phyloP scores from a whole-genome alignment of 2,113 vertebrate genomes.

The Benitochromis conjunctus region DNA sequence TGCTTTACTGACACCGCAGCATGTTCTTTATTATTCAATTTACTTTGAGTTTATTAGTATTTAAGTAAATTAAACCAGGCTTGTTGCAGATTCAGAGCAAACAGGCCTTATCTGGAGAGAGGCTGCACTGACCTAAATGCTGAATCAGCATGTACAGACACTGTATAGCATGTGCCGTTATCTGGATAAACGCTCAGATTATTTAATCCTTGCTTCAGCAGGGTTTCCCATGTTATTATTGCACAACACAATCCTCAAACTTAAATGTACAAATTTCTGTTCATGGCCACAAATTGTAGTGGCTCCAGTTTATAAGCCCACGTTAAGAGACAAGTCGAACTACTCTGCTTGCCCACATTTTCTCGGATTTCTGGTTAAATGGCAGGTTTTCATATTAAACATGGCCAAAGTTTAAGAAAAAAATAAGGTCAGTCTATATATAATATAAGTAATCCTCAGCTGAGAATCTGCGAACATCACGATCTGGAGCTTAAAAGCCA shows the following conservation, averaged over 20 bases:
- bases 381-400: no score
- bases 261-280: background rate
- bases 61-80: background rate
- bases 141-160: background rate
- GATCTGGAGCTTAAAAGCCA: background rate
- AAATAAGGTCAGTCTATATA: no score
- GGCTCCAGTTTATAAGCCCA: no score
- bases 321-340: no score
- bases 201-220: background rate
- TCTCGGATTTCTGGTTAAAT: no score
- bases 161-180: background rate
- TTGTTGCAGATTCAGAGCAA: background rate
- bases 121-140: background rate
- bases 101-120: background rate
- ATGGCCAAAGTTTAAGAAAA: no score
- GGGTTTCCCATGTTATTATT: background rate
- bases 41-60: background rate
- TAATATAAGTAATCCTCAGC: no score
- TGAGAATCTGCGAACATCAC: background rate
- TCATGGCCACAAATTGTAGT: no score
- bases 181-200: background rate
- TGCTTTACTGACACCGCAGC: background rate
- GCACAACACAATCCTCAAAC: background rate
- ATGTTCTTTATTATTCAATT: background rate
- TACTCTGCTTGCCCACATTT: no score